Base-by-base conservation (phyloP, 2,113 vertebrate species). In the Istiophorus platypterus region DNA sequence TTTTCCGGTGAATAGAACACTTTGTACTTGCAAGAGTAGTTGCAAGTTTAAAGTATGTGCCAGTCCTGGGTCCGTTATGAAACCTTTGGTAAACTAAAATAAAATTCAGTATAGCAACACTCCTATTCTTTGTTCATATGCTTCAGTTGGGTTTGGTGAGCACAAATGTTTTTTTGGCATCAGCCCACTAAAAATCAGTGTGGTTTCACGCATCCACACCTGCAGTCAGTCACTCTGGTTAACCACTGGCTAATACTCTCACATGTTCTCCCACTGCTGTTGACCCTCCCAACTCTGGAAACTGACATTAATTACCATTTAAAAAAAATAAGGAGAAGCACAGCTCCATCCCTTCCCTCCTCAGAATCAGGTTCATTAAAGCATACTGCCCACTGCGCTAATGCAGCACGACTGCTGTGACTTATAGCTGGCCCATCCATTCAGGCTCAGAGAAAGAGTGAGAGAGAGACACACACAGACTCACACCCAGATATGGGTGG, bases 291-390 rank as follows among this genome's bases (percentile, higher is more conserved):
- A 78, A 27, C 51, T 66, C 52, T 37, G 4, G 29, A 61, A 80
- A 78, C 54, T 75, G 57, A 83, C 45, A 72, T 75, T 85, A 74
- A 86, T 85, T 79, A 69, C 67, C n/a, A 67, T 89, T 84, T 80
- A 56, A 77, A 83, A 76, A 54, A 70, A 76, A 82, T 64, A n/a
- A n/a, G 66, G 18, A 62, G 42, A 59, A 39, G 41, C 51, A 62
- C 22, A 7, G 74, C 51, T 59, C n/a, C 18, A 27, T 27, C 11
- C 22, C 34, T 37, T 68, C 47, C 26, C n/a, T 29, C 57, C 78
- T 54, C 20, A 17, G 34, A 68, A 61, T 39, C 69, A 63, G 45
- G 37, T 78, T 87, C 75, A 86, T 84, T 85, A 84, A 88, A 81
- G n/a, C 7, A 69, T 5, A 58, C 77, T 26, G 18, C 26, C 42